Base-by-base conservation (phyloP, 37 sponge, comb jelly and placozoan genomes). In the Hexactinellida sp. region DNA sequence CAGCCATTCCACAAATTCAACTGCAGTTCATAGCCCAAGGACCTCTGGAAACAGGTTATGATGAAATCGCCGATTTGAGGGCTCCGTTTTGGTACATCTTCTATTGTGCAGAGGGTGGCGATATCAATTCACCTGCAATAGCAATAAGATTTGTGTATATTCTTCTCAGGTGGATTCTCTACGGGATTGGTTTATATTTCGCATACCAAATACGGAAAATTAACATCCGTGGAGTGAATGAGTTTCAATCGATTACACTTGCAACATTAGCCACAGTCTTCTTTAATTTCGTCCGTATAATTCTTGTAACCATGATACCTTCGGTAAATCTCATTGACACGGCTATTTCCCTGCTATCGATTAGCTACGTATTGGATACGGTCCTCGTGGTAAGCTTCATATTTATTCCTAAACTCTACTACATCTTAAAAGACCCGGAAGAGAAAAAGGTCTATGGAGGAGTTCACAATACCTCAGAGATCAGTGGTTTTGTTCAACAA, bases 71-170 rank as follows among this genome's bases (percentile, higher is more conserved):
- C 32, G 5, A 63, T 21, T 23, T 23, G 5, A 23, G 76, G 13
- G 30, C 21, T 63, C 76, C 76, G 13, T 63, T 63, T n/a, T 63
- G 76, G 76, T 63, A 63, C 76, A 63, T 63, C 13, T 63, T 63
- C 76, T 63, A 63, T 23, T 63, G 76, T 63, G 76, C 76, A 25
- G 76, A 63, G 13, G 76, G 76, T 25, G 76, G 76, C 3, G 21
- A 10, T 63, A 7, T 23, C 5, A 63, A 28, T 63, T 63, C 76
- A 7, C 76, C 76, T 63, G 76, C 76, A 63, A 63, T 63, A 3
- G 76, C 28, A 25, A 23, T 63, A 3, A 23, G 76, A 32, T 63
- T 63, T 28, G 21, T 63, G 28, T 63, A 63, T n/a, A 63, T 63
- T 32, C 76, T 63, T n/a, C 34, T 63, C 76, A 63, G 76, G 13